phyloP scores from a whole-genome alignment of 2,797 vertebrate genomes.

The Garrulus glandarius region DNA sequence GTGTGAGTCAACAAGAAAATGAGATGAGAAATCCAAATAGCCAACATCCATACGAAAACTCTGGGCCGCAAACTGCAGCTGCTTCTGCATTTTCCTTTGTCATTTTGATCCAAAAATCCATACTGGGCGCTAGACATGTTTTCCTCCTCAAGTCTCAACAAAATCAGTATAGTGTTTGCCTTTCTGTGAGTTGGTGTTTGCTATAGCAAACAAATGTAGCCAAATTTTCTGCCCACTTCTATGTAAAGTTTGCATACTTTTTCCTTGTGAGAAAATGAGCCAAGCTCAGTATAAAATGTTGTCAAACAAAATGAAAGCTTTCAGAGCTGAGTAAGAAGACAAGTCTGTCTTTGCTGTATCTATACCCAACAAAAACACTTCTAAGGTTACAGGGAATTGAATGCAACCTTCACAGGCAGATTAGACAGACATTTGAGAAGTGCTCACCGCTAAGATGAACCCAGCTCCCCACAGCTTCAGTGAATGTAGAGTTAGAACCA shows the following conservation, averaged over 20 bases:
- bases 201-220: background rate
- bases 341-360: background rate
- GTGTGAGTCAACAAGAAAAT: background rate
- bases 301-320: background rate
- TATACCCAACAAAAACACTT: background rate
- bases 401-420: background rate
- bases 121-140: background rate
- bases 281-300: background rate
- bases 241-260: background rate
- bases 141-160: background rate
- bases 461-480: background rate
- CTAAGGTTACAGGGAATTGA: background rate
- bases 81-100: background rate
- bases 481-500: background rate
- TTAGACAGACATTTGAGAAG: background rate
- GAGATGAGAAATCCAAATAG: background rate
- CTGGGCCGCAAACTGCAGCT: background rate
- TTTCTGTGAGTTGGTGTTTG: background rate
- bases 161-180: background rate
- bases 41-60: background rate
- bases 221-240: slow-evolving; percentile 23
- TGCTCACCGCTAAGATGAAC: background rate
- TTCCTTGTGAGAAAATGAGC: background rate
- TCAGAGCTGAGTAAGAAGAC: background rate
- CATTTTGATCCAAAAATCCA: background rate